Percentiles rank a stretch among this genome's conserved stretches.
Evolutionary conservation across 2,113 vertebrate genomes (phyloP).

Genomic region (Megaceryle torquata): DNA sequence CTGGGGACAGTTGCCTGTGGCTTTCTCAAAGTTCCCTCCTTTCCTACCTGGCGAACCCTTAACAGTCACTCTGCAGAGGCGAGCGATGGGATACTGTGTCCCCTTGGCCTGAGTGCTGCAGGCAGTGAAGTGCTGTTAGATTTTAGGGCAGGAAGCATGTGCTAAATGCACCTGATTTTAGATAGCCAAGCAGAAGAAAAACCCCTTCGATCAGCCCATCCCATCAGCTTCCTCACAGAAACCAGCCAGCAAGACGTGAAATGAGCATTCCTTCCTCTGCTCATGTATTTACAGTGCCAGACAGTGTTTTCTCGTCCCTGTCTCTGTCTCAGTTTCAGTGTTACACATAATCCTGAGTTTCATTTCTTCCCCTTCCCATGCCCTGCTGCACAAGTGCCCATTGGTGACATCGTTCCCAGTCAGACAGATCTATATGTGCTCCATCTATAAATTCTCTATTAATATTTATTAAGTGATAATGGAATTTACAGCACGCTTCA

Average conservation of each 20-base stretch:
- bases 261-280: neutral
- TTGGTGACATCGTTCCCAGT: slow-evolving; percentile 17
- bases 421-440: slow-evolving; percentile 24
- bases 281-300: neutral
- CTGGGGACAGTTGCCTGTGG: neutral
- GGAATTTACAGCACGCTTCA: slow-evolving; percentile 58
- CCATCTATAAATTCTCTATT: slow-evolving; percentile 67
- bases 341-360: neutral
- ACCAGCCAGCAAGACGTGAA: neutral
- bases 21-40: neutral
- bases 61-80: neutral
- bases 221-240: neutral
- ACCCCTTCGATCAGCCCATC: neutral
- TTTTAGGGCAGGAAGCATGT: neutral
- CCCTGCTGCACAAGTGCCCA: neutral
- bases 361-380: neutral
- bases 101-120: neutral
- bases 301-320: neutral
- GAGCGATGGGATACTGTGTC: neutral
- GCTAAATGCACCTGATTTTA: neutral
- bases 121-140: neutral
- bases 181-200: neutral
- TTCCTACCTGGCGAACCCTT: neutral
- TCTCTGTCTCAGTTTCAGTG: neutral
- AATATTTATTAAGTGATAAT: slow-evolving; percentile 71